These are phyloP conservation scores for Lepilemur ruficaudatus DNA, from an alignment of 2,797 vertebrate species.

Conservation along the genomic window DNA sequence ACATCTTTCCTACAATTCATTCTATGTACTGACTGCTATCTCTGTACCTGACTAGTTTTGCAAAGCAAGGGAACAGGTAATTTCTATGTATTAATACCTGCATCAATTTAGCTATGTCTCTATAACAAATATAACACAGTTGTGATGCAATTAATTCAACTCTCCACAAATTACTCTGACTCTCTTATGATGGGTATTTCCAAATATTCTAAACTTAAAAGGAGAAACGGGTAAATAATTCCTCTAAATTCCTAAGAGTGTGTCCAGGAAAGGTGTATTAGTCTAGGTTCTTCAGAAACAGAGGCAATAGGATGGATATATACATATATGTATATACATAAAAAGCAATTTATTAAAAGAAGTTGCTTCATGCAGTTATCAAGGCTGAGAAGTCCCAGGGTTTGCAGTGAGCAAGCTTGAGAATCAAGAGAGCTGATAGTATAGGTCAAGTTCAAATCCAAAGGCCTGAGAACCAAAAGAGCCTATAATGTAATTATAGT, in stretches of 20 bases:
- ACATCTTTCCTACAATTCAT: neutral
- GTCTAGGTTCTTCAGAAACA: neutral
- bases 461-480: neutral
- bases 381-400: neutral
- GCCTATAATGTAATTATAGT: neutral
- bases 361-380: neutral
- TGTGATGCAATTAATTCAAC: neutral
- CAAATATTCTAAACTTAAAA: neutral
- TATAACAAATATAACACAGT: neutral
- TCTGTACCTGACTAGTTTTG: neutral
- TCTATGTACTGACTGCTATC: neutral
- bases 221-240: neutral
- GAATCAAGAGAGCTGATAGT: neutral
- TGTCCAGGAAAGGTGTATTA: neutral
- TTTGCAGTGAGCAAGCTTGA: neutral
- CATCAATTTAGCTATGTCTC: neutral
- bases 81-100: neutral
- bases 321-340: neutral
- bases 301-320: neutral
- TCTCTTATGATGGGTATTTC: neutral
- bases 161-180: neutral
- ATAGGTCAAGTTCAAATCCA: neutral
- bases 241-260: neutral
- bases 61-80: neutral
- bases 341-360: neutral